These are phyloP conservation scores for Enhydra lutris DNA, from an alignment of 2,113 vertebrate species.

Conservation along the genomic window DNA sequence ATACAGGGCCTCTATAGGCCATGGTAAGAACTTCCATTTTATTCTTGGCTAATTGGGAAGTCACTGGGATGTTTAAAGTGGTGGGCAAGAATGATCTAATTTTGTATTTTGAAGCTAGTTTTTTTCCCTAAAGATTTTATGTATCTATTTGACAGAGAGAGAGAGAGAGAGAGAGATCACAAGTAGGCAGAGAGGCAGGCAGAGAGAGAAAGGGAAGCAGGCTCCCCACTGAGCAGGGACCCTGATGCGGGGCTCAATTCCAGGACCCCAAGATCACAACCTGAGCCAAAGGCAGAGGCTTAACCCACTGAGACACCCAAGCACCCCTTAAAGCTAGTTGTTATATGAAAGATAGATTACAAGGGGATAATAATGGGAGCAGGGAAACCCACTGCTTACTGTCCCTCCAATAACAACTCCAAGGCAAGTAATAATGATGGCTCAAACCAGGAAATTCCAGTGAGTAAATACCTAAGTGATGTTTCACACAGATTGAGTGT, in stretches of 20 bases:
- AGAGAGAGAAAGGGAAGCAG: too few relatives aligned
- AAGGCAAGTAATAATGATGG: not conserved
- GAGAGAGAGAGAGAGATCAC: too few relatives aligned
- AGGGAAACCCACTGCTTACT: not conserved
- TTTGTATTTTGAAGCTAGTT: not conserved
- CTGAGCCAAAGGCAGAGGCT: too few relatives aligned
- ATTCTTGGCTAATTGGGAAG: not conserved
- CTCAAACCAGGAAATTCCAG: not conserved
- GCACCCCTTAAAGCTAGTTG: not conserved
- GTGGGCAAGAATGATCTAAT: not conserved
- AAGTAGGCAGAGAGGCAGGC: too few relatives aligned
- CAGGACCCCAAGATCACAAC: too few relatives aligned
- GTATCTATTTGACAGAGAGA: too few relatives aligned
- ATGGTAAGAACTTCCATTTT: not conserved
- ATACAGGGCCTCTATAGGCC: not conserved
- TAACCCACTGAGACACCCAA: too few relatives aligned
- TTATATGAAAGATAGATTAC: not conserved
- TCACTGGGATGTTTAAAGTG: not conserved
- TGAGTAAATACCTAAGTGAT: not conserved
- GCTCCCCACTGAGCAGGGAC: too few relatives aligned
- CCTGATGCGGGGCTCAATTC: too few relatives aligned
- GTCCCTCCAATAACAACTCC: not conserved
- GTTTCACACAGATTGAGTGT: not conserved
- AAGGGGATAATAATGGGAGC: not conserved
- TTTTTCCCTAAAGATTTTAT: too few relatives aligned